Conservation (phyloP, 2,888 invertebrate genomes). For the Amorpha juglandis region DNA sequence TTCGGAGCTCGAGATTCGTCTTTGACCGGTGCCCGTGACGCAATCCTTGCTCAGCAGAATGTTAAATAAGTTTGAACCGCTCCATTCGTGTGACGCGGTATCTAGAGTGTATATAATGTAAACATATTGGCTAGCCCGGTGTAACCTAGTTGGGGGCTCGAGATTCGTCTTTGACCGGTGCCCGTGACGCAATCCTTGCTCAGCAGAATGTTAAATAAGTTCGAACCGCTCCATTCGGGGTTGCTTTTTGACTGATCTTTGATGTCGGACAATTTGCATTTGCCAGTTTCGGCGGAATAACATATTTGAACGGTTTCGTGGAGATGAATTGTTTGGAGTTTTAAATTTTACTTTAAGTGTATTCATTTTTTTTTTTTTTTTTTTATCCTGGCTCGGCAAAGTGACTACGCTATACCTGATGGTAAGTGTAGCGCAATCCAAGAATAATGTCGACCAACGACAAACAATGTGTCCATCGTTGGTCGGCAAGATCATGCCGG, state of each 20-base stretch:
- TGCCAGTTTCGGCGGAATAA: not conserved
- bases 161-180: not conserved
- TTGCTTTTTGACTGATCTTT: constrained; percentile 14
- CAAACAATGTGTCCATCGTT: no score
- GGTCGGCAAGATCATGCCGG: no score
- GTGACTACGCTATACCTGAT: no score
- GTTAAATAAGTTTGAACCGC: no score
- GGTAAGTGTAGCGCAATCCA: no score
- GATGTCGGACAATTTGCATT: constrained; percentile 5
- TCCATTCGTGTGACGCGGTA: not conserved
- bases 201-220: constrained; percentile 12
- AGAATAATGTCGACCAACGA: no score
- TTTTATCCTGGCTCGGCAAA: no score
- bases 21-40: not conserved
- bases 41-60: not conserved
- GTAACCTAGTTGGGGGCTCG: constrained; percentile 2
- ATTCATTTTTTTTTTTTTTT: no score
- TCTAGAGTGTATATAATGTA: not conserved
- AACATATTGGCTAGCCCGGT: not conserved
- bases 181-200: not conserved
- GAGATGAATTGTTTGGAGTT: not conserved
- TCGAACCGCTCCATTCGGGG: not conserved
- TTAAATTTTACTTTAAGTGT: no score
- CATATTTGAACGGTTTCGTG: not conserved
- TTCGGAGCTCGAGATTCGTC: not conserved